Evolutionary conservation across 1,140 invertebrate genomes (phyloP).

Genomic region (Amphibalanus amphitrite): DNA sequence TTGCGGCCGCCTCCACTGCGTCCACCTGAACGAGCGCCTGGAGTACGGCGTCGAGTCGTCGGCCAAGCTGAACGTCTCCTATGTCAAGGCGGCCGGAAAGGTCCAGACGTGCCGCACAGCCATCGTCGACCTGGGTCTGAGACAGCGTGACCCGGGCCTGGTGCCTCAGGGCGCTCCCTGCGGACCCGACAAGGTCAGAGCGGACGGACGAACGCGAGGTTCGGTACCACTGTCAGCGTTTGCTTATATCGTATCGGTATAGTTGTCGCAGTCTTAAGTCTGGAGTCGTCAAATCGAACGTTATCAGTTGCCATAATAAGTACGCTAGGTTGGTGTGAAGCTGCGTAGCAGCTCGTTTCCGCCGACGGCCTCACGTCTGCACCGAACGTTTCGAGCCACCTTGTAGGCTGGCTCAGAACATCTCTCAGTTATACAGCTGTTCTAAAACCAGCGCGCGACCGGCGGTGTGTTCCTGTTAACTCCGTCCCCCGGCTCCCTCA

Average conservation of each 20-base stretch:
- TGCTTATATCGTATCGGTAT: too few species aligned
- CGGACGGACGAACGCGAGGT: too few species aligned
- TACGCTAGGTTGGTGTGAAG: not conserved
- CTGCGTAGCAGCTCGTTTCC: not conserved
- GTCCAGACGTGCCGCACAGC: constrained; percentile 73
- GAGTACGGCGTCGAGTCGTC: constrained; percentile 90
- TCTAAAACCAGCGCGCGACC: not conserved
- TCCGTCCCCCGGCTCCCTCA: not conserved
- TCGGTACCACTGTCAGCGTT: too few species aligned
- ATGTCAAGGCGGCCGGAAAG: constrained; percentile 37
- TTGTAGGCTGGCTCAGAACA: too few species aligned
- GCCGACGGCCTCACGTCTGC: not conserved
- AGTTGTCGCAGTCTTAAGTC: too few species aligned
- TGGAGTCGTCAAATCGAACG: too few species aligned
- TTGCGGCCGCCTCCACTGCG: constrained; percentile 88
- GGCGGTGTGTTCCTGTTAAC: not conserved
- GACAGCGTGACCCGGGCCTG: constrained; percentile 81
- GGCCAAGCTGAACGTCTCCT: constrained; percentile 55
- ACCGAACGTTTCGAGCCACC: not conserved
- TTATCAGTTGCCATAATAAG: not conserved
- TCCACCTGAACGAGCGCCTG: constrained; percentile 73
- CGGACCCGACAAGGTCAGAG: constrained; percentile 58
- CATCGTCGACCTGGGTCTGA: constrained; percentile 72
- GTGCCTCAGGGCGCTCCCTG: constrained; percentile 90
- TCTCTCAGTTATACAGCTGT: not conserved